Evolutionary conservation across 92 coral and sea anemone genomes (phyloP).

Genomic region (Paragorgia papillata): DNA sequence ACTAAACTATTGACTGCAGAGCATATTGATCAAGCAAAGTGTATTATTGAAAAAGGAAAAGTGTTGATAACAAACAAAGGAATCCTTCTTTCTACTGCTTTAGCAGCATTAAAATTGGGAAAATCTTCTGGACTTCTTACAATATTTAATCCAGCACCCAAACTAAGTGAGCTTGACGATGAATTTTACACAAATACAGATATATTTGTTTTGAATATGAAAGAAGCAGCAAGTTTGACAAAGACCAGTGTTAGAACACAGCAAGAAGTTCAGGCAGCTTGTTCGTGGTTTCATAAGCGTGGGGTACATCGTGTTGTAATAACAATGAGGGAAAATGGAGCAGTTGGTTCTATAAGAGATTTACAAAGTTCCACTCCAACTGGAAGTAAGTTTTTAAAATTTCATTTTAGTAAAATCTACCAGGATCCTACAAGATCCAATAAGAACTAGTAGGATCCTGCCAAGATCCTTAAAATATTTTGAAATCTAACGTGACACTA

Average conservation of each 20-base stretch:
- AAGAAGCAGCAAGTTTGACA: conserved; percentile 78
- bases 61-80: conserved; percentile 86
- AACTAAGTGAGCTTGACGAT: conserved; percentile 53
- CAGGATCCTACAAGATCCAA: too few relatives aligned
- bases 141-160: conserved; percentile 86
- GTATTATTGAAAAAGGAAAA: conserved; percentile 56
- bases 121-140: conserved; percentile 70
- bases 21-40: conserved; percentile 58
- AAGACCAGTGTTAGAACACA: conserved; percentile 53
- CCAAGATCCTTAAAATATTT: too few relatives aligned
- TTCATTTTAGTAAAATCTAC: neutral
- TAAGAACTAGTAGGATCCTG: too few relatives aligned
- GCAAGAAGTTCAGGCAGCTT: conserved; percentile 62
- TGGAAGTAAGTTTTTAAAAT: conserved; percentile 9
- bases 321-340: conserved; percentile 82
- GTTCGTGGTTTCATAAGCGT: conserved; percentile 63
- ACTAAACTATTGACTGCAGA: conserved; percentile 61
- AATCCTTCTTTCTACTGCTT: conserved; percentile 69
- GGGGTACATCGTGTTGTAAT: conserved; percentile 71
- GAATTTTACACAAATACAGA: conserved; percentile 60
- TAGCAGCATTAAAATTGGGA: conserved; percentile 62
- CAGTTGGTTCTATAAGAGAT: conserved; percentile 58
- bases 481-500: too few relatives aligned
- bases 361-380: neutral
- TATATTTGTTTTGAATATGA: conserved; percentile 72